Conservation (phyloP, 2,888 invertebrate genomes). For the Tipula lateralis region DNA sequence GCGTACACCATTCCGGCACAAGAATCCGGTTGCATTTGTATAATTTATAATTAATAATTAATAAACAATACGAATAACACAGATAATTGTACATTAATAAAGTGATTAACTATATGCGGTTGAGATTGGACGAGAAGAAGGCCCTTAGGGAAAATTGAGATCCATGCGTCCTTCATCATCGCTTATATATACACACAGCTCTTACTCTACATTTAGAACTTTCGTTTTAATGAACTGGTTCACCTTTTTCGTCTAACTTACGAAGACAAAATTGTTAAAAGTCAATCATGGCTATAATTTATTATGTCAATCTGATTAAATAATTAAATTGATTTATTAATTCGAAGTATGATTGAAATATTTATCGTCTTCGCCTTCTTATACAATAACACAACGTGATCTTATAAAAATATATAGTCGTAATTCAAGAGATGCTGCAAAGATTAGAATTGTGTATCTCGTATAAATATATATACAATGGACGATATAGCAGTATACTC, state of each 20-base stretch:
- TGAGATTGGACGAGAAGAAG: not conserved
- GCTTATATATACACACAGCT: not conserved
- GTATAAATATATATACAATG: not conserved
- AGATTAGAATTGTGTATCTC: not conserved
- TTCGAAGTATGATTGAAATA: not conserved
- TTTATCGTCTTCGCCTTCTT: not conserved
- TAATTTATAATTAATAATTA: not conserved
- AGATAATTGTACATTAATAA: not conserved
- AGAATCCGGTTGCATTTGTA: conserved; percentile 42
- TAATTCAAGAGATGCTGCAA: not conserved
- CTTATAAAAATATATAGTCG: not conserved
- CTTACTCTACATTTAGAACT: not conserved
- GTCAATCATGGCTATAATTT: not conserved
- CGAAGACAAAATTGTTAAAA: not conserved
- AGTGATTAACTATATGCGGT: not conserved
- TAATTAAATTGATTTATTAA: not conserved
- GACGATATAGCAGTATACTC: not conserved
- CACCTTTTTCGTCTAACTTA: not conserved
- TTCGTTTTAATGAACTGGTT: not conserved
- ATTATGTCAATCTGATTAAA: not conserved
- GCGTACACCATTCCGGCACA: conserved; percentile 38
- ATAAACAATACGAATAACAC: not conserved
- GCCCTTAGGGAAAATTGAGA: not conserved
- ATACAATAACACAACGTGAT: not conserved
- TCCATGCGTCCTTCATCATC: not conserved